Evolutionary conservation across 2,113 vertebrate species (phyloP), one percentile per base, ranked within the genome.

Genomic region (Lophotis ruficrista): DNA sequence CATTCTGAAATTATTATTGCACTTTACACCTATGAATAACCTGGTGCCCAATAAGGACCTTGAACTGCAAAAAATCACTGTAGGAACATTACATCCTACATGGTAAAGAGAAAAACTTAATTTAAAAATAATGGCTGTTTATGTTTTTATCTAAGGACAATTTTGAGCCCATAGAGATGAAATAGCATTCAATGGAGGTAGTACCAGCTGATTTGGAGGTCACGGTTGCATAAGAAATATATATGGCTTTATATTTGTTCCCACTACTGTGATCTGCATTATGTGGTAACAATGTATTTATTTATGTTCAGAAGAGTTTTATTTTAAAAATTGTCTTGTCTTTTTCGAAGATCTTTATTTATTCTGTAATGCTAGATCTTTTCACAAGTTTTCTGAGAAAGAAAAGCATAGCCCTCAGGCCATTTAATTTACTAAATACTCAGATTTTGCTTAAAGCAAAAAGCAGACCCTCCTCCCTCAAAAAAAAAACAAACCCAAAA

Each of bases 391-490:
- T 73, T 60, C 22, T 66, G 31, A 65, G 28, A 48, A 25, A 51
- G 23, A 50, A 43, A 80, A n/a, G 20, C 6, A 33, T 8, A 76
- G 8, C 2, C 3, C 12, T 64, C 48, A 54, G n/a, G 31, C 5
- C 6, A 30, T n/a, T 41, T 41, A 1, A 56, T 69, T 69, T 78
- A 69, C 24, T 79, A 27, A 69, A 75, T 33, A 5, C 5, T 71
- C 24, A 60, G 45, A 85, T 72, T 87, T 20, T 72, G 9, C 38
- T 68, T 68, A 84, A 90, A 81, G 8, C 3, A 47, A 76, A 62
- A 66, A 30, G 5, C 31, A 87, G 16, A 50, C 8, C 2, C 2
- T 10, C 5, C 20, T 8, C 2, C 3, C 6, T 11, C 33, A n/a
- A 31, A 5, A 25, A 27, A 25, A 76, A 37, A 20, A 20, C 9